A percentile compares a stretch with the other conserved stretches of the same genome.
phyloP scores from a whole-genome alignment of 1,140 invertebrate genomes.

The Zelostemma sp. region DNA sequence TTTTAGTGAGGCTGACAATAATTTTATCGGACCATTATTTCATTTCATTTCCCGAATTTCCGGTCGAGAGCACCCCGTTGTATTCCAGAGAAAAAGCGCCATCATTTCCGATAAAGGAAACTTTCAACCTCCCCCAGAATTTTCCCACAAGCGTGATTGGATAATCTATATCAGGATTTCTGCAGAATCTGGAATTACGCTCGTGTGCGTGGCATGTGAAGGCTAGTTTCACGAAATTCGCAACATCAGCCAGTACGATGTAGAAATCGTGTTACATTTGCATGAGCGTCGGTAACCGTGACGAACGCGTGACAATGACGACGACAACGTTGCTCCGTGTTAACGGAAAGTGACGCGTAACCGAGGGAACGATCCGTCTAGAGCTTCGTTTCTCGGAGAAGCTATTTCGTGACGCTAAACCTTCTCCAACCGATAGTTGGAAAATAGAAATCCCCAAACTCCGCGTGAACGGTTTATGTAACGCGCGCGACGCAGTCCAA shows the following conservation, averaged over 20 bases:
- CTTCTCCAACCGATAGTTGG: slow-evolving; percentile 34
- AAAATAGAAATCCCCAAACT: slow-evolving; percentile 25
- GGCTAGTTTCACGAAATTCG: slow-evolving; percentile 38
- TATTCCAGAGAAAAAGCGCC: too few relatives aligned
- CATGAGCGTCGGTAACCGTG: slow-evolving; percentile 42
- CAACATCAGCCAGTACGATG: slow-evolving; percentile 38
- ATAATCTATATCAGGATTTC: slow-evolving; percentile 27
- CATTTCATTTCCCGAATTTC: too few relatives aligned
- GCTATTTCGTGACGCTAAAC: slow-evolving; percentile 42
- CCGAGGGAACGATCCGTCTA: slow-evolving; percentile 42
- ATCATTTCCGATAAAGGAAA: too few relatives aligned
- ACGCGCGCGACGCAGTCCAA: slow-evolving; percentile 25
- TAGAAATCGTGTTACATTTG: slow-evolving; percentile 48
- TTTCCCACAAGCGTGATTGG: background rate
- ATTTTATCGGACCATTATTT: too few relatives aligned
- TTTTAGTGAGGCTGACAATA: too few relatives aligned
- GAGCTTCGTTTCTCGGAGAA: slow-evolving; percentile 36
- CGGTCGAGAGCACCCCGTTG: too few relatives aligned
- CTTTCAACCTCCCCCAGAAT: too few relatives aligned
- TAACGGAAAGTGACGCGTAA: slow-evolving; percentile 52
- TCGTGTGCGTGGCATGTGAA: slow-evolving; percentile 25
- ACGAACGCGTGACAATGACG: slow-evolving; percentile 40
- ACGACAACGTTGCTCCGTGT: slow-evolving; percentile 39
- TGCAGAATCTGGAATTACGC: slow-evolving; percentile 35
- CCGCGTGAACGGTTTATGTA: slow-evolving; percentile 32